A percentile compares a stretch with the other conserved stretches of the same genome.
Conservation (phyloP, 2,113 vertebrate species). For the Alaudala cheleensis region DNA sequence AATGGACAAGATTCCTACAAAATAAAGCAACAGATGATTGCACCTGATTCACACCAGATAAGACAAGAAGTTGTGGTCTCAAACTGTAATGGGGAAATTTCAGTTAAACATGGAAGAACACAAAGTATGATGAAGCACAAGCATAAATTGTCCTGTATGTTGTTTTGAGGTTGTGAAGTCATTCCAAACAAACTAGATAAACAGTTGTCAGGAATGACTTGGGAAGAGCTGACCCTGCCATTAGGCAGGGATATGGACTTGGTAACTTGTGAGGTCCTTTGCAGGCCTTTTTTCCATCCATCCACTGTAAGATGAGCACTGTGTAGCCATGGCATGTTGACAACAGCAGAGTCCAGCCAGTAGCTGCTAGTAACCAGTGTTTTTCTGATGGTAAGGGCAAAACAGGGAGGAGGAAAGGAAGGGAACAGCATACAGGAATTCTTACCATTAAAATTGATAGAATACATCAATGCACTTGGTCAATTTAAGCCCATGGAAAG, state of each 20-base stretch:
- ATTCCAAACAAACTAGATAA: not conserved
- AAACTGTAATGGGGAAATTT: not conserved
- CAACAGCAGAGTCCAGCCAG: not conserved
- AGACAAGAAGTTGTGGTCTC: not conserved
- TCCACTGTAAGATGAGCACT: not conserved
- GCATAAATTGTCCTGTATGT: not conserved
- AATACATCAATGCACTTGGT: accelerated
- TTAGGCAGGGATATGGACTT: not conserved
- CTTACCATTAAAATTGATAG: not conserved
- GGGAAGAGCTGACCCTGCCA: not conserved
- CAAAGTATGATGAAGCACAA: not conserved
- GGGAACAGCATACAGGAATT: not conserved
- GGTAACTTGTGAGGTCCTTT: not conserved
- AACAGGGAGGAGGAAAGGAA: not conserved
- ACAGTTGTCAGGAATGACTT: not conserved
- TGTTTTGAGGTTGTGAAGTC: not conserved
- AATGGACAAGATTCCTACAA: not conserved
- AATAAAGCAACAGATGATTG: not conserved
- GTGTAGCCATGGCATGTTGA: not conserved
- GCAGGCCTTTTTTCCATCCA: not conserved
- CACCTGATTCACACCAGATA: not conserved
- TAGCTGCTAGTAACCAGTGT: accelerated
- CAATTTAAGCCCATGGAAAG: not conserved
- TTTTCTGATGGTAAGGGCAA: not conserved
- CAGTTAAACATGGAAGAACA: not conserved